Base-by-base conservation (phyloP, 2,888 invertebrate genomes). In the Poecilus cupreus region DNA sequence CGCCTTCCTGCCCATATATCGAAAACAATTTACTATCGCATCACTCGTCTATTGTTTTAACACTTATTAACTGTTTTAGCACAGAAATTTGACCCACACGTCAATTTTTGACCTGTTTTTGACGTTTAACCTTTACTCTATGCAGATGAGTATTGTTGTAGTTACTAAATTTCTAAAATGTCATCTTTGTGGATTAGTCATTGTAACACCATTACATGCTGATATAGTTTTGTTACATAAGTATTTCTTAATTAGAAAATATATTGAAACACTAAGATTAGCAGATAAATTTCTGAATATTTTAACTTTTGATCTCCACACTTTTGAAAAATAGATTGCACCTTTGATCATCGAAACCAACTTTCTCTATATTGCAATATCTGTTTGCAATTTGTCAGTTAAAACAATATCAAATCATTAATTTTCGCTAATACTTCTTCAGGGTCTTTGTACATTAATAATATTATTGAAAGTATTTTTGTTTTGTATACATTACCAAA, bases 131-230 rank as follows among this genome's bases (percentile, higher is more conserved):
- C 64, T 68, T 37, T 68, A 16, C 16, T 10, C 13, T 68, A 68
- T 68, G 37, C 37, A 68, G 20, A 68, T 68, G 32, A 37, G 32
- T 16, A 68, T 68, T 68, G 64, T 68, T 68, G 37, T 68, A 68
- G 18, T 68, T 68, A 37, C 37, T 37, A 37, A 68, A 68, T 68
- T 32, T 10, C 18, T 68, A 37, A 37, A 68, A 68, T 68, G 64
- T 68, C 60, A 32, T 11, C 37, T 68, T 32, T 13, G 11, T 22
- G 11, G 18, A 20, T 54, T n/a, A n/a, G 32, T 6, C 8, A 32
- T 32, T 32, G 18, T 51, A 51, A 68, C 37, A 68, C 37, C 64
- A 37, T 18, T 37, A 37, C 10, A 32, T 68, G 37, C 6, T 26
- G 22, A n/a, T n/a, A n/a, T n/a, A n/a, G n/a, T n/a, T n/a, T n/a